phyloP scores from a whole-genome alignment of 1,140 invertebrate species.

The Trissolcus basalis region DNA sequence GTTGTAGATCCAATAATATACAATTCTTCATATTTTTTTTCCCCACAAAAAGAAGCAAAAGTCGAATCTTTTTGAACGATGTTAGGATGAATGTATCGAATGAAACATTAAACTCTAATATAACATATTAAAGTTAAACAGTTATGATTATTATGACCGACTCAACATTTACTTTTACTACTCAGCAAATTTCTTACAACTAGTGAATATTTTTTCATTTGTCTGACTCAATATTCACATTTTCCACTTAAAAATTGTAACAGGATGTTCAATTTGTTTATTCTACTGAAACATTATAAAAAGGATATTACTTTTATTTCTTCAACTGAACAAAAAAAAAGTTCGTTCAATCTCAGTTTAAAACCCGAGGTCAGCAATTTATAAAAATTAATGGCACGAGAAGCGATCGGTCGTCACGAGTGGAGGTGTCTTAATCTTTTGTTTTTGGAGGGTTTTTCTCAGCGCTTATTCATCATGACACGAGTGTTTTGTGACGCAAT shows the following conservation, averaged over 20 bases:
- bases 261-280: no score
- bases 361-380: constrained; percentile 15
- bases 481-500: constrained; percentile 42
- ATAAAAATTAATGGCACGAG: constrained; percentile 32
- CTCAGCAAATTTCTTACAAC: no score
- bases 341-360: background rate
- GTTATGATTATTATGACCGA: no score
- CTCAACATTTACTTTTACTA: no score
- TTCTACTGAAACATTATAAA: background rate
- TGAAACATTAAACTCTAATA: no score
- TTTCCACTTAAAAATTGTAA: no score
- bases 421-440: constrained; percentile 31
- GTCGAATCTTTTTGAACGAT: background rate
- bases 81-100: no score
- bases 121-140: no score
- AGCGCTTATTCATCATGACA: constrained; percentile 50
- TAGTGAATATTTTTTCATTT: no score
- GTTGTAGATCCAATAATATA: constrained; percentile 17
- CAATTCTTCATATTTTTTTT: background rate
- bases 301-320: no score
- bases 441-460: constrained; percentile 28
- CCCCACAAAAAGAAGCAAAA: background rate
- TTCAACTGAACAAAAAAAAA: background rate
- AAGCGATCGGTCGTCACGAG: constrained; percentile 37
- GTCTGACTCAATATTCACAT: no score